A percentile compares a stretch with the other conserved stretches of the same genome.
These are phyloP conservation scores for Lycocerus yunnanus DNA, from an alignment of 2,888 invertebrate species.

Conservation along the genomic window DNA sequence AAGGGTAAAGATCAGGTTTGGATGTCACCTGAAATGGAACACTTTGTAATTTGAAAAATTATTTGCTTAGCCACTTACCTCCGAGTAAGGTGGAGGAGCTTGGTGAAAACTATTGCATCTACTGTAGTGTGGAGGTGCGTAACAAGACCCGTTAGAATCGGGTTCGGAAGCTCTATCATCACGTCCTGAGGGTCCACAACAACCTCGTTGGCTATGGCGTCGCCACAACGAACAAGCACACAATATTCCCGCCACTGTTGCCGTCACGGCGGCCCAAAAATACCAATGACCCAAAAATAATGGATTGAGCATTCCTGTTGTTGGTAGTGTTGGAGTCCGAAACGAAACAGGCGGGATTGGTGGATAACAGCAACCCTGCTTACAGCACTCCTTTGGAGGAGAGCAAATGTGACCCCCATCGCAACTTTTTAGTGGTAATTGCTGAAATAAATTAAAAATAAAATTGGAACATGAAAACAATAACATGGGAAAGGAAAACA, in stretches of 20 bases:
- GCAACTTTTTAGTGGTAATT: slow-evolving; percentile 63
- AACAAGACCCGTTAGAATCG: slow-evolving; percentile 78
- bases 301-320: slow-evolving; percentile 64
- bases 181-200: slow-evolving; percentile 55
- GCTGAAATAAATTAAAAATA: slow-evolving; percentile 40
- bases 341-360: slow-evolving; percentile 52
- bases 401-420: slow-evolving; percentile 72
- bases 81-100: slow-evolving; percentile 83
- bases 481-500: too few relatives aligned
- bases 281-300: slow-evolving; percentile 72
- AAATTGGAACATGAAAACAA: too few relatives aligned
- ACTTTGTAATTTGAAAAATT: neutral
- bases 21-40: slow-evolving; percentile 70
- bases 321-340: slow-evolving; percentile 57
- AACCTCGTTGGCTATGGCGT: slow-evolving; percentile 55
- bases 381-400: slow-evolving; percentile 76
- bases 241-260: slow-evolving; percentile 69
- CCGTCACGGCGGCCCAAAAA: slow-evolving; percentile 65
- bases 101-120: slow-evolving; percentile 83
- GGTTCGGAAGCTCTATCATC: slow-evolving; percentile 71
- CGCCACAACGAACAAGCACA: slow-evolving; percentile 72
- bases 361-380: slow-evolving; percentile 62
- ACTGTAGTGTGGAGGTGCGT: slow-evolving; percentile 83
- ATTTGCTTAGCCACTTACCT: too few relatives aligned
- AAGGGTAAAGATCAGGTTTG: slow-evolving; percentile 83